These are phyloP conservation scores for Lasioglossum leucozonium DNA, from an alignment of 2,888 invertebrate genomes.

Conservation along the genomic window DNA sequence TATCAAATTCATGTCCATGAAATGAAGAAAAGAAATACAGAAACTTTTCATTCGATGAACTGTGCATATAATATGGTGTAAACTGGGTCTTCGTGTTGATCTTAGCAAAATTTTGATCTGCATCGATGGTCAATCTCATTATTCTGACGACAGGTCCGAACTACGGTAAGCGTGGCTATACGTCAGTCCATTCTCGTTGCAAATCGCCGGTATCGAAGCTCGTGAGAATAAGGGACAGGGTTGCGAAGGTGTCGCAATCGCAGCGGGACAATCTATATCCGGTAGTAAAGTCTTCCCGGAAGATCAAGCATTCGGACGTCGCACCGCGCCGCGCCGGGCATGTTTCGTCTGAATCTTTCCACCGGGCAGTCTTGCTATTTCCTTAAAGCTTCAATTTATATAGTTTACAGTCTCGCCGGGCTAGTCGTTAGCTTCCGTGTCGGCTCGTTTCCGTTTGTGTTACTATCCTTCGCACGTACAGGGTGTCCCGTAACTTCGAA, in stretches of 20 bases:
- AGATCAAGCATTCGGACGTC: slow-evolving; percentile 12
- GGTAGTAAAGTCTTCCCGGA: neutral
- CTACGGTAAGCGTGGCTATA: neutral
- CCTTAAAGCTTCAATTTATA: slow-evolving; percentile 43
- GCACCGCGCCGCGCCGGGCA: too few species aligned
- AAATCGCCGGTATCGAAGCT: neutral
- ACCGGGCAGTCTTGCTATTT: neutral
- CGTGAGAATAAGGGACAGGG: neutral
- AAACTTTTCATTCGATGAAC: neutral
- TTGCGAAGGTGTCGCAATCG: slow-evolving; percentile 4
- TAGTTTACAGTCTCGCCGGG: slow-evolving; percentile 32
- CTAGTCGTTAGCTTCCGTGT: slow-evolving; percentile 40
- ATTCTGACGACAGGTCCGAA: neutral
- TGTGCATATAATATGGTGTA: neutral
- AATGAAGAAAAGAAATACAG: too few species aligned
- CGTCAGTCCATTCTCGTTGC: neutral
- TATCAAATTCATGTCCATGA: too few species aligned
- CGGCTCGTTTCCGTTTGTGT: slow-evolving; percentile 33
- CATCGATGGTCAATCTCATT: neutral
- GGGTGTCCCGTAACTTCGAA: neutral
- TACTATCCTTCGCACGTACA: slow-evolving; percentile 21
- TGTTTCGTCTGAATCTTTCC: slow-evolving; percentile 7
- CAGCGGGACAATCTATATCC: neutral
- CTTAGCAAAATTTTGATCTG: neutral
- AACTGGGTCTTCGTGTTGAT: neutral